Base-by-base conservation (phyloP, 1,140 invertebrate genomes). In the Ceratoteleas bidentatus region DNA sequence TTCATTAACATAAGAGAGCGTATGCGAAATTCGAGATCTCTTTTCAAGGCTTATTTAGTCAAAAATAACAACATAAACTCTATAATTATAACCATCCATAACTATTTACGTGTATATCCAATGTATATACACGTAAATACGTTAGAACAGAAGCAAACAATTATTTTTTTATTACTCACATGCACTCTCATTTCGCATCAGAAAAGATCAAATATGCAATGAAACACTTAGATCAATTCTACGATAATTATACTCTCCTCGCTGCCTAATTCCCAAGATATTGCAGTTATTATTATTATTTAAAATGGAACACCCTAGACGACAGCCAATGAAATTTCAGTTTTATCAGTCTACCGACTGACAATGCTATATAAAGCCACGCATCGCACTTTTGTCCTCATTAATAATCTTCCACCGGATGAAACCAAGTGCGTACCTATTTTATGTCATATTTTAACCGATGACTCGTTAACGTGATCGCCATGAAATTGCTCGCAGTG, bases 321-420 rank as follows among this genome's bases (percentile, higher is more conserved):
- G 11, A 45, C n/a, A 45, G n/a, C 43, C 43, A n/a, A 45, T 45
- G 43, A 11, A 45, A 45, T 13, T 11, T 45, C 43, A n/a, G 6
- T 45, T 45, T 45, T 45, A 45, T 45, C 43, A n/a, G n/a, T 45
- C 10, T n/a, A 45, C 43, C 10, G 43, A 45, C 43, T 10, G 43
- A n/a, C 43, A 13, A 13, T 13, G 43, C 43, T 68, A 70, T 70
- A 70, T 70, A 70, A 70, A 70, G 45, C 45, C 54, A 33, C 56
- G 40, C 45, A 40, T 50, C 43, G 14, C 45, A 60, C 45, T 50
- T 70, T 50, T 6, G 14, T 40, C 24, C 52, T 66, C 62, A 66
- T 66, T 66, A 53, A 68, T 68, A 68, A 53, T 68, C 53, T 36
- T 68, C 11, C 65, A 16, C 15, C 33, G 33, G 15, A 50, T 50